Evolutionary conservation across 2,113 vertebrate species (phyloP), one percentile per base, ranked within the genome.

Genomic region (Lota lota): DNA sequence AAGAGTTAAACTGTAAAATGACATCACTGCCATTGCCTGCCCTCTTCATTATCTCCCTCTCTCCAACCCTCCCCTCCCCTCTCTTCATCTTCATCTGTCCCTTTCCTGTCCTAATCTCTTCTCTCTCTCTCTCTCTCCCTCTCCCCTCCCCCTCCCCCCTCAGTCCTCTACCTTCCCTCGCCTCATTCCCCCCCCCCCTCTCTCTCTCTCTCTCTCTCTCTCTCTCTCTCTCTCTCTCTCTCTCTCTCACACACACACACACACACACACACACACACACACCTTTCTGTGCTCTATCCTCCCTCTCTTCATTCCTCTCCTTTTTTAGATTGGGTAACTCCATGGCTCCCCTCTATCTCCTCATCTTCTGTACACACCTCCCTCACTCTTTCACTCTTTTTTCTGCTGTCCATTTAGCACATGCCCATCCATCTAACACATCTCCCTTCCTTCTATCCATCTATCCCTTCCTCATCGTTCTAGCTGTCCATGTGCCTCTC

Each of bases 1-100:
- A 80, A 79, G 85, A 79, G 92, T 92, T 92, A 89, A 91, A 20
- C 47, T 69, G 50, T 58, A 63, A 79, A 74, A 85, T 87, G 17
- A 86, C 80, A 87, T 90, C 86, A 83, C 60, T 22, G 47, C 63
- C 11, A 70, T 64, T 63, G 14, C 66, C 58, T 74, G 65, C 64
- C 67, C 64, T 78, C 67, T 79, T 66, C 63, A 70, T 54, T 72
- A 63, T 68, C 17, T 20, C 53, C 53, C 16, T 22, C 21, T 22
- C 7, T 22, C 59, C 21, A 47, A n/a, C 21, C 8, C 7, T n/a
- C 59, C 7, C 10, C n/a, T 14, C 14, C 20, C 22, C 59, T 22
- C 53, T n/a, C 16, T 56, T 14, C 17, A 10, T 24, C 59, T 16
- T 16, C 21, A 15, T 22, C 59, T 22, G 14, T 22, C 21, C 16